Evolutionary conservation across 2,888 invertebrate genomes (phyloP).

Genomic region (Noctua janthina): DNA sequence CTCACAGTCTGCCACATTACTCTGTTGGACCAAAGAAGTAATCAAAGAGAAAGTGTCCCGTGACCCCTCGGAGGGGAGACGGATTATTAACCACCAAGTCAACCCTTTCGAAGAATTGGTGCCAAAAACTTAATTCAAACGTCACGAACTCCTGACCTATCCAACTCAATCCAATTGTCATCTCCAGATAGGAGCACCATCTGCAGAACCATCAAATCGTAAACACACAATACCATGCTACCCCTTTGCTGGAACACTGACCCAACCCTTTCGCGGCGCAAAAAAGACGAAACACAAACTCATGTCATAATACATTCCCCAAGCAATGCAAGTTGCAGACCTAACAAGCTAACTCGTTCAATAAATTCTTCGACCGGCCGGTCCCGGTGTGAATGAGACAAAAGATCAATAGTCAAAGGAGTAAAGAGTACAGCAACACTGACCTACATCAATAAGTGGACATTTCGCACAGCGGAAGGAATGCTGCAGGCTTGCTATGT

Average conservation of each 20-base stretch:
- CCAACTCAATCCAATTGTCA: slow-evolving; percentile 30
- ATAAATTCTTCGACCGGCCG: slow-evolving; percentile 76
- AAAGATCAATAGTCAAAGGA: slow-evolving; percentile 46
- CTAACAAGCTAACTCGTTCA: slow-evolving; percentile 73
- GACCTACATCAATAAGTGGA: slow-evolving; percentile 88
- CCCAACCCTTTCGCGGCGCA: slow-evolving; percentile 37
- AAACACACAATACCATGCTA: not conserved
- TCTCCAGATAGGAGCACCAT: not conserved
- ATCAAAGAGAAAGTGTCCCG: not conserved
- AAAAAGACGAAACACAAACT: slow-evolving; percentile 24
- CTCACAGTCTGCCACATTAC: not conserved
- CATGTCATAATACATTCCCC: slow-evolving; percentile 52
- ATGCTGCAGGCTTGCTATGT: slow-evolving; percentile 70
- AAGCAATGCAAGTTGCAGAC: slow-evolving; percentile 62
- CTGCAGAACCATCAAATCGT: not conserved
- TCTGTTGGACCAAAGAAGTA: not conserved
- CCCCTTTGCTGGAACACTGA: slow-evolving; percentile 22
- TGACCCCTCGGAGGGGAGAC: not conserved
- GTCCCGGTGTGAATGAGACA: slow-evolving; percentile 71
- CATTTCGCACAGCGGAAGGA: slow-evolving; percentile 80
- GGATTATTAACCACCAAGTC: slow-evolving; percentile 9
- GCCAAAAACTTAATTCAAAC: slow-evolving; percentile 6
- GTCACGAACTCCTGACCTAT: slow-evolving; percentile 10
- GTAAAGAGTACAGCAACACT: slow-evolving; percentile 73
- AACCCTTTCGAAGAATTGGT: not conserved